Conservation (phyloP, 2,797 vertebrate genomes). For the Parambassis ranga region DNA sequence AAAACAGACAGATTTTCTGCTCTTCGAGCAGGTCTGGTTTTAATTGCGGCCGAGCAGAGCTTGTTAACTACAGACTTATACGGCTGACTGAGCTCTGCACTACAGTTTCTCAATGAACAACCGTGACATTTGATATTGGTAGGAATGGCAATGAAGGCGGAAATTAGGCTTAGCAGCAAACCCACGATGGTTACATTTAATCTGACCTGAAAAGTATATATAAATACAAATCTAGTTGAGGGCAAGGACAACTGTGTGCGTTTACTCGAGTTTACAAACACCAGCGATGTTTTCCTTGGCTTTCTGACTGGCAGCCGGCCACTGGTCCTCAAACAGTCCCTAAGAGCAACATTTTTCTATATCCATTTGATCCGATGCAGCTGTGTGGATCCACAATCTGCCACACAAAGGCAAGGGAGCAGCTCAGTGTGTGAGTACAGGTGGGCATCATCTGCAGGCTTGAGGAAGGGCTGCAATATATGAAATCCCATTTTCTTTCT, state of each 20-base stretch:
- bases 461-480: too few relatives aligned
- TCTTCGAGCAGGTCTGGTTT: conserved; percentile 33
- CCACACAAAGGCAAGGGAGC: conserved; percentile 14
- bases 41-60: conserved; percentile 40
- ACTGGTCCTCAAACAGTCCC: conserved; percentile 44
- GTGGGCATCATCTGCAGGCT: too few relatives aligned
- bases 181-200: conserved; percentile 28
- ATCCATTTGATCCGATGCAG: conserved; percentile 64
- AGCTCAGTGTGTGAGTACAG: not conserved
- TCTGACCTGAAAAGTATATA: conserved; percentile 32
- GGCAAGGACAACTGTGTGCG: conserved; percentile 17
- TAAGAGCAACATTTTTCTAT: conserved; percentile 38
- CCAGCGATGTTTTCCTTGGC: conserved; percentile 39
- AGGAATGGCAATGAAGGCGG: not conserved
- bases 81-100: not conserved
- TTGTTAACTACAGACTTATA: not conserved
- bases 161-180: conserved; percentile 36
- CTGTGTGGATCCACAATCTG: conserved; percentile 45
- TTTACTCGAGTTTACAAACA: conserved; percentile 67
- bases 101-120: conserved; percentile 6
- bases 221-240: conserved; percentile 44
- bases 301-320: conserved; percentile 38
- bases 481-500: not conserved
- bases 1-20: conserved; percentile 24
- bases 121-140: conserved; percentile 11